phyloP scores from a whole-genome alignment of 1,140 invertebrate genomes.

The Leptopilina clavipes region DNA sequence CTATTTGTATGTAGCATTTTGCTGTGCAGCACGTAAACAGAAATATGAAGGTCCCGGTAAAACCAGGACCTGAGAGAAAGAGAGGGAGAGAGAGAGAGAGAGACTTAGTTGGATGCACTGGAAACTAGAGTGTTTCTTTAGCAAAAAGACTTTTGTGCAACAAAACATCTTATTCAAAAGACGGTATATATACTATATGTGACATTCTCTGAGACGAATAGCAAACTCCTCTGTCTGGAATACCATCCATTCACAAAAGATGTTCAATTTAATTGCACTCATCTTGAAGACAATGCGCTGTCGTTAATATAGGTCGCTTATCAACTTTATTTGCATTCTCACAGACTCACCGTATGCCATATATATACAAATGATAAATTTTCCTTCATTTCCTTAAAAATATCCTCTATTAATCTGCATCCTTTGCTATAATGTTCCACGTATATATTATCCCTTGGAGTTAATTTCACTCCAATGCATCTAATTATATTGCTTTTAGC shows the following conservation, averaged over 20 bases:
- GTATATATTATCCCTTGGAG: too few species aligned
- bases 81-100: neutral
- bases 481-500: too few species aligned
- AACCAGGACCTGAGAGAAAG: conserved; percentile 15
- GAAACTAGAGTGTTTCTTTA: neutral
- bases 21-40: conserved; percentile 5
- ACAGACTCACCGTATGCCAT: neutral
- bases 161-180: conserved; percentile 24
- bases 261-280: conserved; percentile 25
- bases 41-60: conserved; percentile 18
- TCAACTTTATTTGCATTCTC: neutral
- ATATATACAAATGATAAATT: neutral
- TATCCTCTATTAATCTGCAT: too few species aligned
- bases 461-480: too few species aligned
- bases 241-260: conserved; percentile 4
- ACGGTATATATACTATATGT: neutral
- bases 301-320: conserved; percentile 3
- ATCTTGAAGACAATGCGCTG: neutral
- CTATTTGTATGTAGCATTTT: neutral
- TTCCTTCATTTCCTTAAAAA: neutral
- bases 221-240: neutral
- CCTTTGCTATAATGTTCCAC: too few species aligned
- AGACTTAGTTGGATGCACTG: neutral
- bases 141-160: neutral
- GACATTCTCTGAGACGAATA: conserved; percentile 13